These are phyloP conservation scores for Cylas formicarius DNA, from an alignment of 1,140 invertebrate genomes.

Conservation along the genomic window DNA sequence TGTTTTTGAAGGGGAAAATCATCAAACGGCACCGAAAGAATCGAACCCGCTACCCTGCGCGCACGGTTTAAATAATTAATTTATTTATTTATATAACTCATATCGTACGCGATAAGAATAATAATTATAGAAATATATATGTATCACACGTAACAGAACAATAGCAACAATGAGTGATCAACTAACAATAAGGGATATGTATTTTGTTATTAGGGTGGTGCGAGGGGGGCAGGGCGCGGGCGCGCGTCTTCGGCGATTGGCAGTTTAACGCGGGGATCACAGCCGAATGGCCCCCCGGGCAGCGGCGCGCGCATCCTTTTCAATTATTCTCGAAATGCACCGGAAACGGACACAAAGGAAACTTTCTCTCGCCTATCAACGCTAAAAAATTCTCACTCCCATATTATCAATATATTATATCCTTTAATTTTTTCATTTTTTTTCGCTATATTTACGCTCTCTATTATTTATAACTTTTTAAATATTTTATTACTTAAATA, in stretches of 20 bases:
- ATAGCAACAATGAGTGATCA: constrained; percentile 41
- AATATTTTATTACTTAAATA: constrained; percentile 40
- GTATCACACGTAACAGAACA: constrained; percentile 42
- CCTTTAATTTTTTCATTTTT: constrained; percentile 26
- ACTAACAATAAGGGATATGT: constrained; percentile 45
- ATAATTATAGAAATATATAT: constrained; percentile 41
- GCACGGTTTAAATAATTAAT: constrained; percentile 30
- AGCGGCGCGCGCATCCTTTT: constrained; percentile 8
- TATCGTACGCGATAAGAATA: constrained; percentile 40
- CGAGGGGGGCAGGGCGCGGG: constrained; percentile 7
- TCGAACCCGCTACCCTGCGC: constrained; percentile 17
- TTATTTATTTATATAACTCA: constrained; percentile 34
- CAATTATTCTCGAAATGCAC: constrained; percentile 17
- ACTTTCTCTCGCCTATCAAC: constrained; percentile 22
- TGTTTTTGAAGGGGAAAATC: constrained; percentile 4
- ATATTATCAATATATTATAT: constrained; percentile 30
- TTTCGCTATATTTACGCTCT: constrained; percentile 15
- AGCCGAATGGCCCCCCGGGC: constrained; percentile 35
- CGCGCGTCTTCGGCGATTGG: constrained; percentile 27
- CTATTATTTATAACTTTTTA: constrained; percentile 34
- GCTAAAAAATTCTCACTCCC: constrained; percentile 30
- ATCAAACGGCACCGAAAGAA: no score
- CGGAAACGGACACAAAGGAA: no score
- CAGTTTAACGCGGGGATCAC: constrained; percentile 39
- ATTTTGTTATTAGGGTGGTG: constrained; percentile 40